Percentiles rank a stretch among this genome's conserved stretches.
Conservation (phyloP, 2,888 invertebrate genomes). For the Nomada ruficornis region DNA sequence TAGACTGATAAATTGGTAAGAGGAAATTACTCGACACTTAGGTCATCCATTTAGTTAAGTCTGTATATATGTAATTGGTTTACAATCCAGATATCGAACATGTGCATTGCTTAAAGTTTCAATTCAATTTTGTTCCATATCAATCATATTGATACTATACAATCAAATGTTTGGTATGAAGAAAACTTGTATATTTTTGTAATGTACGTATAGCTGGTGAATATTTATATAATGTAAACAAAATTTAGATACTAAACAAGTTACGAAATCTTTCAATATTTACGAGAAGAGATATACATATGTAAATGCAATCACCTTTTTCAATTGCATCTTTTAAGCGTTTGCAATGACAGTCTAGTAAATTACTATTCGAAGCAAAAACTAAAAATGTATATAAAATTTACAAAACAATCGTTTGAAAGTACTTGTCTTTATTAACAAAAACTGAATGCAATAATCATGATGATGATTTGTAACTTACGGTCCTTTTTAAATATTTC, state of each 20-base stretch:
- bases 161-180: conserved; percentile 1
- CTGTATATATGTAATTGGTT: neutral
- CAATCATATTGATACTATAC: neutral
- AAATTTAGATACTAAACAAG: neutral
- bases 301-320: too few relatives aligned
- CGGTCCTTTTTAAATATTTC: neutral
- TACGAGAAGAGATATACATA: too few relatives aligned
- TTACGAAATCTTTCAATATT: neutral
- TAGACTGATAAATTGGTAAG: conserved; percentile 1
- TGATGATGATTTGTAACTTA: neutral
- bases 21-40: conserved; percentile 5
- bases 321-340: too few relatives aligned
- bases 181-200: neutral
- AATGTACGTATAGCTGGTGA: neutral
- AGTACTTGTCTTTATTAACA: neutral
- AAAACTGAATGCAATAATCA: conserved; percentile 6
- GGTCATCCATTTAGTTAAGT: neutral
- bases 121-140: neutral
- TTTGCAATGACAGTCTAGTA: too few relatives aligned
- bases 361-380: too few relatives aligned
- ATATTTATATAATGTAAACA: neutral
- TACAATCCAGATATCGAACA: neutral
- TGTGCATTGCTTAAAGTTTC: neutral
- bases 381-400: neutral
- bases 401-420: too few relatives aligned